Base-by-base conservation (phyloP, 2,113 vertebrate genomes). In the Urocolius indicus region DNA sequence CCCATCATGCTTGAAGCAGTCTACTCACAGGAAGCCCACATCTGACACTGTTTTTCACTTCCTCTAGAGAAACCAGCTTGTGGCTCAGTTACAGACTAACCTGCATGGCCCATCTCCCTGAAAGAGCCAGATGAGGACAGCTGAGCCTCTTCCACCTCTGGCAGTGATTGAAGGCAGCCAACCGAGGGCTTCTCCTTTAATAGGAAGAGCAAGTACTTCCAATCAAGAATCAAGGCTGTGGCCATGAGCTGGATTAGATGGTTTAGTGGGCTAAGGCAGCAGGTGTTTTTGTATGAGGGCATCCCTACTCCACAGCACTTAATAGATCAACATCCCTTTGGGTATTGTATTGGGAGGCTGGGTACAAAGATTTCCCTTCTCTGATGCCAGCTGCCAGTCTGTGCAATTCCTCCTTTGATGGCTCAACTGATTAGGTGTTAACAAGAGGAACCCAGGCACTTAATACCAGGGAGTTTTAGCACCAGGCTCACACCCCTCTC, bases 391-490 rank as follows among this genome's bases (percentile, higher is more conserved):
- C 68, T 90, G 38, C 61, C 87, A 65, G 45, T 66, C 76, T 84
- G 45, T 54, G 75, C 41, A 90, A 54, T 82, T 95, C 57, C 72
- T 81, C 57, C 62, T 93, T 75, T 90, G 76, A 95, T 54, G 41
- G n/a, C 49, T 89, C 48, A 90, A 72, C 49, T 62, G 76, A 84
- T 87, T 72, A 90, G 49, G 36, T 73, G 80, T 82, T 86, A 95
- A 93, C 72, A 79, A 94, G 91, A 89, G 66, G 54, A 94, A 84
- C 30, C 66, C 27, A 72, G 66, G 66, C 76, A 73, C 61, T 89
- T 92, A 82, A 51, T 48, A 83, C 48, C 29, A 6, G 4, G 21
- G 80, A 92, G 76, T 90, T 91, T 90, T 78, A 93, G 85, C 58
- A 90, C 24, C 36, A 69, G 45, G 58, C 77, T 92, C 49, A 58